Evolutionary conservation across 30 jellyfish, hydroid and myxozoan species (phyloP).

Genomic region (Nemopilema nomurai): DNA sequence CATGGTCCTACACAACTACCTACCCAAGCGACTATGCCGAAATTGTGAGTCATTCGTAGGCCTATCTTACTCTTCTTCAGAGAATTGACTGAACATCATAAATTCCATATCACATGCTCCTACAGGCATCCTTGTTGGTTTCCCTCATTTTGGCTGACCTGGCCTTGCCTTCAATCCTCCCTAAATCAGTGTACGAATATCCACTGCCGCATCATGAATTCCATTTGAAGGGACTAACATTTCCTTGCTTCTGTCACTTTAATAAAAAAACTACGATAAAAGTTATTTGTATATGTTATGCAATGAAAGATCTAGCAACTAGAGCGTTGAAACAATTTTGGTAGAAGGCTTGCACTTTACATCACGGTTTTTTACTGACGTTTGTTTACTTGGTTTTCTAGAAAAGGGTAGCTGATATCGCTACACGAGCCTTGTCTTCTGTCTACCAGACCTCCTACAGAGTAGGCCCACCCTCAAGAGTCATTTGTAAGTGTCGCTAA

Average conservation of each 20-base stretch:
- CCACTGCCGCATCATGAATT: too few relatives aligned
- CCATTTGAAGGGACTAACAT: too few relatives aligned
- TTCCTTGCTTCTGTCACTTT: too few relatives aligned
- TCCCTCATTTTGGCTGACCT: neutral
- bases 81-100: too few relatives aligned
- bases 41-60: constrained; percentile 58
- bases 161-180: neutral
- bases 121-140: neutral
- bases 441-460: constrained; percentile 63
- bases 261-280: too few relatives aligned
- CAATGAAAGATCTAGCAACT: neutral
- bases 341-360: too few relatives aligned
- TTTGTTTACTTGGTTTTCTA: constrained; percentile 4
- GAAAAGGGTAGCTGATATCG: constrained; percentile 83
- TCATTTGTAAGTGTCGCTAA: constrained; percentile 90
- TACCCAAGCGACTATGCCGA: constrained; percentile 71
- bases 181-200: neutral
- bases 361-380: too few relatives aligned
- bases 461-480: constrained; percentile 96
- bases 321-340: neutral
- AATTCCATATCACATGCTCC: too few relatives aligned
- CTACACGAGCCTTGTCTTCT: constrained; percentile 62
- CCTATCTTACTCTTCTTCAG: neutral
- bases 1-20: constrained; percentile 72
- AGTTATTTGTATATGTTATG: too few relatives aligned